phyloP scores from a whole-genome alignment of 2,888 invertebrate genomes.

The Hyposoter didymator region DNA sequence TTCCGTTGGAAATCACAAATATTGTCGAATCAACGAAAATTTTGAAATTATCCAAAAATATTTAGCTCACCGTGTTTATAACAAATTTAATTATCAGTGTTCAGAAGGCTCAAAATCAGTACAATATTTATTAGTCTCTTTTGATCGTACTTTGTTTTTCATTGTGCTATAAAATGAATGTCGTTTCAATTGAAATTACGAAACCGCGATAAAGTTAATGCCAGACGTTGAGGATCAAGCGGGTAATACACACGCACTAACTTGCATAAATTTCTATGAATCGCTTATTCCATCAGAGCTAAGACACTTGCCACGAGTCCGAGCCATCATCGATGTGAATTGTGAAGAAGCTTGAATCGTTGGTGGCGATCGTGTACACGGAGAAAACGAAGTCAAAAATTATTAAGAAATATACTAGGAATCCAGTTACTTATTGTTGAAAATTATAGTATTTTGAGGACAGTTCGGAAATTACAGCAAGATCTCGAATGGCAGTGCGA shows the following conservation, averaged over 20 bases:
- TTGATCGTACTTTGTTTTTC: constrained; percentile 22
- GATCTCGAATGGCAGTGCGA: no score
- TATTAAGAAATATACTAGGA: no score
- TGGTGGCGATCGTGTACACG: constrained; percentile 59
- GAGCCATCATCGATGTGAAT: constrained; percentile 64
- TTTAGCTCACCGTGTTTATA: no score
- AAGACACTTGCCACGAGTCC: constrained; percentile 63
- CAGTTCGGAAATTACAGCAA: no score
- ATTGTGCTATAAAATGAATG: constrained; percentile 60
- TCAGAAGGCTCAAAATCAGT: constrained; percentile 57
- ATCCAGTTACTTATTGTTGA: no score
- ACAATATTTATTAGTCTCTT: constrained; percentile 31
- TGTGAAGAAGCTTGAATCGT: constrained; percentile 47
- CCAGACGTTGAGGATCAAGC: constrained; percentile 52
- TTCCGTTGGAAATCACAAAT: no score
- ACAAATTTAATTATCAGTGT: no score
- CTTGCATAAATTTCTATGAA: constrained; percentile 51
- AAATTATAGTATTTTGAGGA: no score
- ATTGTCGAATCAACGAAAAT: no score
- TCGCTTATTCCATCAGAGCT: constrained; percentile 57
- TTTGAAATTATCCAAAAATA: no score
- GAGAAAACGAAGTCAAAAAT: no score
- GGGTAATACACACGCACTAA: no score
- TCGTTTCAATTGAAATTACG: constrained; percentile 62
- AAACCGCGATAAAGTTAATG: constrained; percentile 65